Evolutionary conservation across 2,888 invertebrate genomes (phyloP).

Genomic region (Chrysomela aeneicollis): DNA sequence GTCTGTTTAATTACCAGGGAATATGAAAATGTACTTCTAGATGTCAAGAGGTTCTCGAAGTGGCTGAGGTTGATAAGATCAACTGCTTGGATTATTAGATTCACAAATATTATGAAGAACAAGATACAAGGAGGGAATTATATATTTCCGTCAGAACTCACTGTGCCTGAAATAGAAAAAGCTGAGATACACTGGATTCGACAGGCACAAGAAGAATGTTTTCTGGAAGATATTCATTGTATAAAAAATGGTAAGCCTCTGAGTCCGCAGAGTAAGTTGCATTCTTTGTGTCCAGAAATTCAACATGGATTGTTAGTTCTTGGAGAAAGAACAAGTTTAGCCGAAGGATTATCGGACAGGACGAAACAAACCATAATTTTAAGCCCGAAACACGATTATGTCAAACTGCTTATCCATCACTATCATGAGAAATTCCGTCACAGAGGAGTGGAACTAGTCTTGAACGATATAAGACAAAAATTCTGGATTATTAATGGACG

Average conservation of each 20-base stretch:
- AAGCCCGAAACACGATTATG: neutral
- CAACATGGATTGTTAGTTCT: neutral
- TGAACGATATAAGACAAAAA: neutral
- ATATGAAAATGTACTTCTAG: slow-evolving; percentile 3
- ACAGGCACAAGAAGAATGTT: neutral
- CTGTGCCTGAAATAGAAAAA: neutral
- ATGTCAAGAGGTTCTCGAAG: neutral
- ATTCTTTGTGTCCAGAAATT: neutral
- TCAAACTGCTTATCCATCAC: slow-evolving; percentile 2
- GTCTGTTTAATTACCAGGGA: neutral
- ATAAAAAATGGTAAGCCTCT: neutral
- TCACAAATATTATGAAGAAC: too few relatives aligned
- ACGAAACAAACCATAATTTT: neutral
- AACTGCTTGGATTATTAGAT: too few relatives aligned
- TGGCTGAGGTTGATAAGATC: too few relatives aligned
- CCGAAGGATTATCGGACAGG: neutral
- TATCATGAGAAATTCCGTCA: neutral
- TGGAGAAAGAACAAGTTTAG: neutral
- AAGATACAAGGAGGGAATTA: neutral
- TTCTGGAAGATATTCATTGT: neutral
- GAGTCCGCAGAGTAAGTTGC: neutral
- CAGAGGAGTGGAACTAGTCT: neutral
- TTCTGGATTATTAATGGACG: slow-evolving; percentile 6
- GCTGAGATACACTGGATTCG: neutral
- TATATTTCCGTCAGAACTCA: neutral